phyloP scores from a whole-genome alignment of 2,888 invertebrate species.

The Gibbula magus region DNA sequence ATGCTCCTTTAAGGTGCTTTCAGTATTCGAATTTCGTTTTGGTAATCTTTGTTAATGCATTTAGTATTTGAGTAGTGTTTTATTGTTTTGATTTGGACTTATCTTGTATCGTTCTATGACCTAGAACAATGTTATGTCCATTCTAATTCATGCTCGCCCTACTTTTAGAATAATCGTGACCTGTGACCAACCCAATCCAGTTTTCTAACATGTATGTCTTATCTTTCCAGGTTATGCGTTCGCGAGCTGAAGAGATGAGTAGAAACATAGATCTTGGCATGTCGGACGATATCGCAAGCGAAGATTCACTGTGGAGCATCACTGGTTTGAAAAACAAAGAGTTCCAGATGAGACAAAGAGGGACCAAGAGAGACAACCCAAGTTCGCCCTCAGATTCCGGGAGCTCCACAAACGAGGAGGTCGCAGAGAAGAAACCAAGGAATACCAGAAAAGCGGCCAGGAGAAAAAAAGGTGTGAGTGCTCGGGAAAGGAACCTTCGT shows the following conservation, averaged over 20 bases:
- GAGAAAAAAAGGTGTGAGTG: slow-evolving; percentile 85
- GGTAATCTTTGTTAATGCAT: too few species aligned
- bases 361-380: slow-evolving; percentile 59
- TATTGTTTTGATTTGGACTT: too few species aligned
- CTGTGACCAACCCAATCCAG: not conserved
- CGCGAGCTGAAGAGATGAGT: slow-evolving; percentile 41
- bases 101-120: too few species aligned
- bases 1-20: too few species aligned
- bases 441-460: slow-evolving; percentile 68
- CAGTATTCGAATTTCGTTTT: too few species aligned
- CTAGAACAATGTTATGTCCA: too few species aligned
- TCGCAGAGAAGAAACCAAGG: slow-evolving; percentile 59
- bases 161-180: not conserved
- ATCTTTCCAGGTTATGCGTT: slow-evolving; percentile 49
- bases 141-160: too few species aligned
- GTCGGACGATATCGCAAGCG: slow-evolving; percentile 50
- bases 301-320: slow-evolving; percentile 57
- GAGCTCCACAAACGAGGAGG: slow-evolving; percentile 65
- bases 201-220: not conserved
- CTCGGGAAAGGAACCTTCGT: slow-evolving; percentile 89
- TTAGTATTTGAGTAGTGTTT: too few species aligned
- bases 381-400: slow-evolving; percentile 70
- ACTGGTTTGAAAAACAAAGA: slow-evolving; percentile 43
- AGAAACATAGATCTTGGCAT: slow-evolving; percentile 49
- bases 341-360: slow-evolving; percentile 42